Evolutionary conservation across 2,797 vertebrate genomes (phyloP).

Genomic region (Liasis olivaceus): DNA sequence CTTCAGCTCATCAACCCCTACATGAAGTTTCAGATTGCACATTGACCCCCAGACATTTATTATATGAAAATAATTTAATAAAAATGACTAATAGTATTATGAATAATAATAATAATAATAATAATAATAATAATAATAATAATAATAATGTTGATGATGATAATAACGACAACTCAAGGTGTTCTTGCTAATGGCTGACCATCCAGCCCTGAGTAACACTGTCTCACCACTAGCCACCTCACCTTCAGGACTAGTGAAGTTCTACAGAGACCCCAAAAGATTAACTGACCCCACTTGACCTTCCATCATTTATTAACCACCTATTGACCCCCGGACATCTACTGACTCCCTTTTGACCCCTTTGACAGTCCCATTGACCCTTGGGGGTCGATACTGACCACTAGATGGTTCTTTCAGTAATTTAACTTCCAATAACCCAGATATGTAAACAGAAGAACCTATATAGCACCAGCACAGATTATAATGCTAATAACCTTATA

Average conservation of each 20-base stretch:
- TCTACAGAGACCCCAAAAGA: not conserved
- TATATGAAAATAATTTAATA: no score
- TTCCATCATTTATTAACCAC: not conserved
- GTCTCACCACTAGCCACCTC: not conserved
- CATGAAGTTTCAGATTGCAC: no score
- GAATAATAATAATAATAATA: no score
- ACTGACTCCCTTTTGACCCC: not conserved
- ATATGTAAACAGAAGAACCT: not conserved
- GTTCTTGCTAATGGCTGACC: no score
- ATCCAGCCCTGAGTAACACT: no score
- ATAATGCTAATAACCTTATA: not conserved
- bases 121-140: no score
- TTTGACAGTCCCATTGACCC: not conserved
- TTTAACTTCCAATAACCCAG: not conserved
- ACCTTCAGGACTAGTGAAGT: not conserved
- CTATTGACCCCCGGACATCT: not conserved
- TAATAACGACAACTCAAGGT: no score
- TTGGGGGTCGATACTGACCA: not conserved
- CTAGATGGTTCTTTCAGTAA: not conserved
- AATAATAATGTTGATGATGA: no score
- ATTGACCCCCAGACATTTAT: no score
- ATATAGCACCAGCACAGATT: not conserved
- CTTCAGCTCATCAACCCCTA: no score
- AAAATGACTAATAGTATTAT: no score
- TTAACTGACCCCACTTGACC: not conserved